Evolutionary conservation across 2,888 invertebrate species (phyloP), one percentile per base, ranked within the genome.

Genomic region (Melipona beecheii): DNA sequence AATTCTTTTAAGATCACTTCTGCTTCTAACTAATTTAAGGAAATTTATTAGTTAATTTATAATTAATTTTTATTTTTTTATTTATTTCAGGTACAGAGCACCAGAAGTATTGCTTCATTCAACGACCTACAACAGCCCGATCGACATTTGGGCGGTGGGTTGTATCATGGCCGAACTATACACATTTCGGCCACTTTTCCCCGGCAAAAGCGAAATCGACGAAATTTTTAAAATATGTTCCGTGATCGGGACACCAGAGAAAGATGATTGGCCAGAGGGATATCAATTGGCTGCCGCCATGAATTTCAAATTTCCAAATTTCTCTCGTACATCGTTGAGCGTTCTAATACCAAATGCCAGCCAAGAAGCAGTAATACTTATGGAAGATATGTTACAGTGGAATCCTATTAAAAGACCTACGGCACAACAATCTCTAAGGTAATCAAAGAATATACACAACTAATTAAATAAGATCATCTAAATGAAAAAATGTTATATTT

Each of bases 141-240:
- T 99, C 88, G 99, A 99, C 95, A 96, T 99, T 88, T 99, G 99
- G 99, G 99, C 99, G 4, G 97, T 99, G 71, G 99, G 99, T 65
- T 99, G 99, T 93, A 99, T 99, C 90, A 98, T 99, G 96, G 98
- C 99, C 11, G 99, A 99, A 95, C 95, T 99, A 77, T 99, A 99
- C 94, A 99, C 99, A 60, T 97, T 98, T 92, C 96, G 99, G 66
- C 99, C 99, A 0, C 95, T 99, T 50, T 99, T 99, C 95, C 99
- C 99, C 0, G 99, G 99, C 5, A 98, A 98, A 92, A 98, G 98
- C 86, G 99, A 99, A 95, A 98, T 99, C 85, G 99, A 99, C 95
- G 98, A 99, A 95, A 96, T 99, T 84, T 99, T 99, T 94, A 98
- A 98, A 95, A 98, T 99, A 89, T 98, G 98, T 94, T 97, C 98